Evolutionary conservation across 53 echinoderm and acorn worm species (phyloP).

Genomic region (Paracentrotus lividus): DNA sequence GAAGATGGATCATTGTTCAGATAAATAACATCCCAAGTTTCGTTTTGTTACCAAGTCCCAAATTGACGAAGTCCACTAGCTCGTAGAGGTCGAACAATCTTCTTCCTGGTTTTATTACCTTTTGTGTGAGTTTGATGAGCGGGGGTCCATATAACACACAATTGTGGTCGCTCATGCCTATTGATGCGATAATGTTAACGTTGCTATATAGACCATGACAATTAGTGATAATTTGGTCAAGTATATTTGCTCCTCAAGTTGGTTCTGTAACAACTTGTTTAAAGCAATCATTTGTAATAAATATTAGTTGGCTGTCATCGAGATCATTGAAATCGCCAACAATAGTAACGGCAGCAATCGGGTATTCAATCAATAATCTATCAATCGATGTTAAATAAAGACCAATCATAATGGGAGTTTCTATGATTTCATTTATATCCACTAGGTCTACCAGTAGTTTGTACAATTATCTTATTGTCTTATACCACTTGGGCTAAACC

Average conservation of each 20-base stretch:
- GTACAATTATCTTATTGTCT: no score
- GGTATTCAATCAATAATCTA: not conserved
- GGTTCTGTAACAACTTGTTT: slow-evolving; percentile 17
- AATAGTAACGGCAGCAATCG: not conserved
- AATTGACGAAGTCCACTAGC: no score
- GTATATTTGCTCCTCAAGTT: not conserved
- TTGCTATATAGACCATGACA: not conserved
- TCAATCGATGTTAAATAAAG: no score
- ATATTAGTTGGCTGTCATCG: not conserved
- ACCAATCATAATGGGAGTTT: no score
- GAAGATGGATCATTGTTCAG: not conserved
- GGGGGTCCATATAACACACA: not conserved
- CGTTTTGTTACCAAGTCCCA: no score
- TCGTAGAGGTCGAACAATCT: not conserved
- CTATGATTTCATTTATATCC: no score
- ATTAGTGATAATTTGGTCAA: not conserved
- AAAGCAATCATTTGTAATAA: not conserved
- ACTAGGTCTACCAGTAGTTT: no score
- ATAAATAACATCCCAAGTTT: not conserved
- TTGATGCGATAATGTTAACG: not conserved
- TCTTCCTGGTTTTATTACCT: not conserved
- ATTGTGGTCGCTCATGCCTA: not conserved
- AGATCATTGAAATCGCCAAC: not conserved
- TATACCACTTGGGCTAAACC: no score
- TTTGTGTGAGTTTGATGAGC: not conserved